Conservation (phyloP, 1,140 invertebrate species). For the Charaxes varanes region DNA sequence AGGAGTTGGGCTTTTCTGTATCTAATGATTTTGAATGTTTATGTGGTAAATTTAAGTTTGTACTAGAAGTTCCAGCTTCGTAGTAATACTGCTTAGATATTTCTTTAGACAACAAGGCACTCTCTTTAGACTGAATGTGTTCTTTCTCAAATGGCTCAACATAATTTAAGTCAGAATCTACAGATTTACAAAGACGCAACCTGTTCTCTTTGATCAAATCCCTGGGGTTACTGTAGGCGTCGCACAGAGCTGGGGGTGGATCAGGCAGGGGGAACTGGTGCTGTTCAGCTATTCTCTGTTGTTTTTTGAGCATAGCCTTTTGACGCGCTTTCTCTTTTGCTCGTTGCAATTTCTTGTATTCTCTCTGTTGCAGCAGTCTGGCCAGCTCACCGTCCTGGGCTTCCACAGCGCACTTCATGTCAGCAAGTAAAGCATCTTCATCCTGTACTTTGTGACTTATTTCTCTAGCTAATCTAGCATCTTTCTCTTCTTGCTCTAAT, state of each 20-base stretch:
- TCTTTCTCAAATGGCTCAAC: slow-evolving; percentile 68
- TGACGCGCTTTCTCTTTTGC: slow-evolving; percentile 65
- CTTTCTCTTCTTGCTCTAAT: slow-evolving; percentile 77
- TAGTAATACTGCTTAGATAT: slow-evolving; percentile 55
- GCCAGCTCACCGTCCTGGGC: slow-evolving; percentile 94
- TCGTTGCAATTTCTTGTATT: slow-evolving; percentile 63
- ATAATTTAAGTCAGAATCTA: slow-evolving; percentile 66
- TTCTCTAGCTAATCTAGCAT: slow-evolving; percentile 75
- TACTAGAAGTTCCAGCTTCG: slow-evolving; percentile 36
- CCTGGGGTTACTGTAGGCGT: slow-evolving; percentile 63
- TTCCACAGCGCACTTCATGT: slow-evolving; percentile 88
- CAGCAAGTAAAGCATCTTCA: slow-evolving; percentile 78
- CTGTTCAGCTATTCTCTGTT: slow-evolving; percentile 46
- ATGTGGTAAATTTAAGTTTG: slow-evolving; percentile 37
- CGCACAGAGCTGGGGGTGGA: slow-evolving; percentile 45
- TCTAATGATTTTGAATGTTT: slow-evolving; percentile 39
- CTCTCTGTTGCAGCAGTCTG: slow-evolving; percentile 90
- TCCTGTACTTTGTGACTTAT: slow-evolving; percentile 77
- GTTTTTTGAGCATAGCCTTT: slow-evolving; percentile 59
- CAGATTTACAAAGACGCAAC: slow-evolving; percentile 57
- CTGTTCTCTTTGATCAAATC: slow-evolving; percentile 56
- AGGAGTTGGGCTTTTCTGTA: slow-evolving; percentile 26
- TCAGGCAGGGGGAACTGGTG: slow-evolving; percentile 28
- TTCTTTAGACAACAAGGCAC: slow-evolving; percentile 57
- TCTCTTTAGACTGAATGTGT: slow-evolving; percentile 60